These are phyloP conservation scores for Columba janthina DNA, from an alignment of 2,113 vertebrate species.

Conservation along the genomic window DNA sequence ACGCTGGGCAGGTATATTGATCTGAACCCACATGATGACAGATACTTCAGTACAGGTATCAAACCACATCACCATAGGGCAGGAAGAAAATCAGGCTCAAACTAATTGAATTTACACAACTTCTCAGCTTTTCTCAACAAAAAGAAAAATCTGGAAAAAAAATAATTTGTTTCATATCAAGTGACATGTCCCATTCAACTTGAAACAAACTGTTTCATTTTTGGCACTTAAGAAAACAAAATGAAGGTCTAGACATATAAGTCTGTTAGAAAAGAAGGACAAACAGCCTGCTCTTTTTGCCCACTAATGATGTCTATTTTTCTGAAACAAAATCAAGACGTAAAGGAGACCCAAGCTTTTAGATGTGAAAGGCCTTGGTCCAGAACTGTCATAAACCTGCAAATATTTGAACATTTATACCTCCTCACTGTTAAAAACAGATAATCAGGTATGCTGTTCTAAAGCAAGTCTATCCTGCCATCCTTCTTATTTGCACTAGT, in stretches of 20 bases:
- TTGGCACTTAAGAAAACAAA: background rate
- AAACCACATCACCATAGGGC: background rate
- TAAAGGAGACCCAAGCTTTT: background rate
- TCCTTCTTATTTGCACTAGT: fast-evolving
- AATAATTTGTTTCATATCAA: background rate
- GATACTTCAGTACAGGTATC: background rate
- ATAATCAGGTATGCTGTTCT: background rate
- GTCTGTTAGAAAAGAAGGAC: background rate
- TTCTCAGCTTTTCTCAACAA: background rate
- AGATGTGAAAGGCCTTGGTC: background rate
- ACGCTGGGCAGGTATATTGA: background rate
- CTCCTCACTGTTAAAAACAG: background rate
- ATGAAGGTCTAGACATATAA: background rate
- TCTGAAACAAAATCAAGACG: background rate
- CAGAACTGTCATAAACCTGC: background rate
- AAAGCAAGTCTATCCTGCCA: background rate
- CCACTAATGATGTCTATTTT: background rate
- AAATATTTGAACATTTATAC: background rate
- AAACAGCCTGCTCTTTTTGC: background rate
- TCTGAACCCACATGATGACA: background rate
- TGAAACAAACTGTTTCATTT: background rate
- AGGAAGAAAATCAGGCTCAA: background rate
- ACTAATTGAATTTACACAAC: background rate
- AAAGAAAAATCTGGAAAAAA: background rate
- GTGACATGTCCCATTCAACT: background rate